Conservation (phyloP, 2,888 invertebrate species). For the Agrilus cyanescens region DNA sequence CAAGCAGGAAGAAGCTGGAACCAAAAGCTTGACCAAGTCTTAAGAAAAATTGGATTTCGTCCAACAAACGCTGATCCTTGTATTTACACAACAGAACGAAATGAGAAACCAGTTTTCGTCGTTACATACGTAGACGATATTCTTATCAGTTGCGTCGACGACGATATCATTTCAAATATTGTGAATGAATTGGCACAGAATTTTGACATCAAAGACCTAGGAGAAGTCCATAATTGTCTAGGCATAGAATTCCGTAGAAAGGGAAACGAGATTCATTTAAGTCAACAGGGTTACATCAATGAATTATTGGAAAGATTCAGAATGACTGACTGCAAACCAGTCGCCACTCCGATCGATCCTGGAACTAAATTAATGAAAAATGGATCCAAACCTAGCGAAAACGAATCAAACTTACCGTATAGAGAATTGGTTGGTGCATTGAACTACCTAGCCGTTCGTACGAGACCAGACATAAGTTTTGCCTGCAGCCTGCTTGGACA, state of each 20-base stretch:
- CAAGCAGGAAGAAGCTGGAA: slow-evolving; percentile 10
- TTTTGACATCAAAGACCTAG: slow-evolving; percentile 13
- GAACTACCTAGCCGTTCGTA: slow-evolving; percentile 12
- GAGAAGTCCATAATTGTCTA: slow-evolving; percentile 14
- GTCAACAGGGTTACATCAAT: slow-evolving; percentile 17
- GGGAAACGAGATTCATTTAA: slow-evolving; percentile 7
- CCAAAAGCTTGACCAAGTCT: slow-evolving; percentile 10
- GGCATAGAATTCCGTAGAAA: slow-evolving; percentile 17
- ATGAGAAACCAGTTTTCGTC: slow-evolving; percentile 10
- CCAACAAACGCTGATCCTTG: slow-evolving; percentile 14
- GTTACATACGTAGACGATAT: no score
- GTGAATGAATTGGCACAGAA: slow-evolving; percentile 10
- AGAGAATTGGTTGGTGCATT: slow-evolving; percentile 13
- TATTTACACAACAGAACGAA: slow-evolving; percentile 10
- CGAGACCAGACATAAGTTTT: slow-evolving; percentile 12
- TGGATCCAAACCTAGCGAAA: slow-evolving; percentile 4
- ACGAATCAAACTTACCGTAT: slow-evolving; percentile 9
- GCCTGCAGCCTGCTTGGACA: slow-evolving; percentile 6
- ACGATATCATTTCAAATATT: no score
- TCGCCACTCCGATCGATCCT: slow-evolving; percentile 15
- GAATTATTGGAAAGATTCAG: slow-evolving; percentile 19
- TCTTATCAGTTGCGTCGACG: no score
- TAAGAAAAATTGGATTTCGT: slow-evolving; percentile 11
- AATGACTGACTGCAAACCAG: slow-evolving; percentile 20
- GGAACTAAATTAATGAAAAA: slow-evolving; percentile 8